These are phyloP conservation scores for Drosophila subobscura DNA, from an alignment of 1,140 invertebrate species.

Conservation along the genomic window DNA sequence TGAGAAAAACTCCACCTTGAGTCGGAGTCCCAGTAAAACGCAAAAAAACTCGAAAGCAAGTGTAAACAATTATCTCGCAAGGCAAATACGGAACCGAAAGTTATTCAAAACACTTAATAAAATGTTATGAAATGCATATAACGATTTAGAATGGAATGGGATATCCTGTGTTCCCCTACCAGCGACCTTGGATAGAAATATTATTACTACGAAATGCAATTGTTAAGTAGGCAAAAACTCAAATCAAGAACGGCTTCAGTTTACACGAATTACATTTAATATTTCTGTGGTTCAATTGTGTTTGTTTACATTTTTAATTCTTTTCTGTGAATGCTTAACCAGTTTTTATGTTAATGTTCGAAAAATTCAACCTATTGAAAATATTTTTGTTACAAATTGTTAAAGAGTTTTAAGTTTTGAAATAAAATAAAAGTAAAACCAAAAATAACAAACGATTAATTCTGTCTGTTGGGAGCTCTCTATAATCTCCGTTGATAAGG, in stretches of 20 bases:
- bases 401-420: slow-evolving; percentile 64
- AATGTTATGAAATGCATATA: slow-evolving; percentile 54
- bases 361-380: slow-evolving; percentile 20
- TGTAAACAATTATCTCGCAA: slow-evolving; percentile 49
- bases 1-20: slow-evolving; percentile 46
- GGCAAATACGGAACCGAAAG: slow-evolving; percentile 52
- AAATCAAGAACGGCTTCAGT: slow-evolving; percentile 53
- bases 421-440: slow-evolving; percentile 51
- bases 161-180: slow-evolving; percentile 5
- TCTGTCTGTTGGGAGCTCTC: slow-evolving; percentile 3
- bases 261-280: slow-evolving; percentile 30
- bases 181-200: not conserved
- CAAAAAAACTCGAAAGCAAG: slow-evolving; percentile 42
- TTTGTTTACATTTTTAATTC: slow-evolving; percentile 33
- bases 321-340: slow-evolving; percentile 36
- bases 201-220: slow-evolving; percentile 41
- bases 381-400: slow-evolving; percentile 76
- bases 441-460: slow-evolving; percentile 20
- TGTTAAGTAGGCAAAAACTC: slow-evolving; percentile 58
- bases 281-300: slow-evolving; percentile 20
- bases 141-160: slow-evolving; percentile 25
- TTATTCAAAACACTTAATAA: slow-evolving; percentile 70
- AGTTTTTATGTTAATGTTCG: slow-evolving; percentile 53
- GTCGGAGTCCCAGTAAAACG: slow-evolving; percentile 30
- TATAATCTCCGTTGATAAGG: slow-evolving; percentile 34